phyloP scores from a whole-genome alignment of 2,888 invertebrate species.

The Acronicta aceris region DNA sequence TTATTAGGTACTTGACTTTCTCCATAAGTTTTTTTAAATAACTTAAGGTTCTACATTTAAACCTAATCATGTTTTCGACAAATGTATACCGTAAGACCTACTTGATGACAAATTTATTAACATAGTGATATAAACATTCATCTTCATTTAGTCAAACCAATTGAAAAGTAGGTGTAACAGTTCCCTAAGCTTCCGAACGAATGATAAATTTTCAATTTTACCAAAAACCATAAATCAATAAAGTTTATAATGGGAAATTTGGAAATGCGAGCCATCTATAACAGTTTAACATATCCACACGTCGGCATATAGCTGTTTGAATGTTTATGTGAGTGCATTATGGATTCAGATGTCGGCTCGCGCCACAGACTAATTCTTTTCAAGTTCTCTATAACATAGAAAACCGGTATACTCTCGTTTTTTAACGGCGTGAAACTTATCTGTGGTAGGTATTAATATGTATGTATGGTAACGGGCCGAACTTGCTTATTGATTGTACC shows the following conservation, averaged over 20 bases:
- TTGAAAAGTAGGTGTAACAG: constrained; percentile 45
- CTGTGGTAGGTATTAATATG: constrained; percentile 32
- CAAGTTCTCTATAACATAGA: constrained; percentile 41
- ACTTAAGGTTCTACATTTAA: too few species aligned
- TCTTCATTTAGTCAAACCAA: constrained; percentile 21
- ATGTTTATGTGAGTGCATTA: constrained; percentile 37
- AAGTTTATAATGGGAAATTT: constrained; percentile 22
- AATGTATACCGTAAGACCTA: constrained; percentile 1
- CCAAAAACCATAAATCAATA: constrained; percentile 13
- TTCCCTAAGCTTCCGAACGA: constrained; percentile 19
- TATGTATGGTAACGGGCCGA: constrained; percentile 37
- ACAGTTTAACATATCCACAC: constrained; percentile 11
- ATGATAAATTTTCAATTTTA: constrained; percentile 33
- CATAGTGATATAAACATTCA: not conserved
- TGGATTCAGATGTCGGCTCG: constrained; percentile 39
- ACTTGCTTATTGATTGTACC: constrained; percentile 49
- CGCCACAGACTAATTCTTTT: constrained; percentile 45
- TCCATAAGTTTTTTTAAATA: too few species aligned
- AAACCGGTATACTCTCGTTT: constrained; percentile 54
- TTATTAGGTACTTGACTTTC: too few species aligned
- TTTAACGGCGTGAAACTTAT: constrained; percentile 43
- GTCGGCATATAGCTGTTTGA: constrained; percentile 20
- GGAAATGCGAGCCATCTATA: constrained; percentile 17
- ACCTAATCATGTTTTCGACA: too few species aligned
- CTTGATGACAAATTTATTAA: constrained; percentile 1